Percentiles rank a stretch among this genome's conserved stretches.
Conservation (phyloP, 2,797 vertebrate species). For the Hippopotamyrus pictus region DNA sequence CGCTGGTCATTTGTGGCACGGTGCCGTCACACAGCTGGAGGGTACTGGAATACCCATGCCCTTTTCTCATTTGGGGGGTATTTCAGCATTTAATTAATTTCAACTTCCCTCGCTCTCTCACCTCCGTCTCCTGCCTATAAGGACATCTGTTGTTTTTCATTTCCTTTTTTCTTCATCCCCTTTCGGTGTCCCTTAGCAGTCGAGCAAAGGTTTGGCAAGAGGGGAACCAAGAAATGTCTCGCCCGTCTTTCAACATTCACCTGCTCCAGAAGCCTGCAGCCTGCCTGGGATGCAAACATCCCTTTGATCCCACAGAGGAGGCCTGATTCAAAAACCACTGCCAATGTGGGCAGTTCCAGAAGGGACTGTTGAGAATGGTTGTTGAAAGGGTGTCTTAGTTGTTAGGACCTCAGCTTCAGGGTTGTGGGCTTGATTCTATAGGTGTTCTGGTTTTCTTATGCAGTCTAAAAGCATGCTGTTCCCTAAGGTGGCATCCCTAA, state of each 20-base stretch:
- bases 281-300: background rate
- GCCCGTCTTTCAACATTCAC: background rate
- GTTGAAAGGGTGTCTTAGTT: background rate
- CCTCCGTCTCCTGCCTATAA: conserved; percentile 1
- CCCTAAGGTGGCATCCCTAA: background rate
- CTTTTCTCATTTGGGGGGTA: background rate
- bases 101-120: background rate
- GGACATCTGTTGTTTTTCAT: conserved; percentile 21
- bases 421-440: background rate
- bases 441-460: background rate
- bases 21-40: background rate
- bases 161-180: background rate
- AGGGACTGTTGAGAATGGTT: background rate
- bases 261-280: background rate
- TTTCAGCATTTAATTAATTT: conserved; percentile 20
- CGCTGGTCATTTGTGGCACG: background rate
- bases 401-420: background rate
- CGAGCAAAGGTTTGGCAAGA: background rate
- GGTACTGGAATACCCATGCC: background rate
- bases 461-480: background rate
- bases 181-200: background rate
- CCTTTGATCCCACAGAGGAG: background rate
- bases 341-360: background rate
- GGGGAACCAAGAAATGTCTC: background rate
- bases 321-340: background rate